These are phyloP conservation scores for Ramphastos sulfuratus DNA, from an alignment of 2,113 vertebrate species.

Conservation along the genomic window DNA sequence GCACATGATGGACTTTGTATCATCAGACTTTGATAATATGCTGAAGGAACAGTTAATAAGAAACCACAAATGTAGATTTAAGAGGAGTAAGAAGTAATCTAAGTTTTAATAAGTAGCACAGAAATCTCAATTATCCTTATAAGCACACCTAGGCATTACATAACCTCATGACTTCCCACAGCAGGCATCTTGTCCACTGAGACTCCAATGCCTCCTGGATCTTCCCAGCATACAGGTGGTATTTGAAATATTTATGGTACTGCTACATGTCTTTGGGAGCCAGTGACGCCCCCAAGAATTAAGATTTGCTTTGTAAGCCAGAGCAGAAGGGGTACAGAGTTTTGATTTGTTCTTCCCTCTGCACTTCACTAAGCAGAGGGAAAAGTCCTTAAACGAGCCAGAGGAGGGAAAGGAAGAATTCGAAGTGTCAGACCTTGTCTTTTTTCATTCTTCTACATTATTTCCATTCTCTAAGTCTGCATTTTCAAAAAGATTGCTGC, in stretches of 20 bases:
- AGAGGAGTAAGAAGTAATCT: constrained; percentile 27
- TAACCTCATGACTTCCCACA: background rate
- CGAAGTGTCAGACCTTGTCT: background rate
- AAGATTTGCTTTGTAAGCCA: constrained; percentile 9
- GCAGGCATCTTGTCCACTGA: constrained; percentile 1
- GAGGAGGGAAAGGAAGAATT: background rate
- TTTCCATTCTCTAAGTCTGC: background rate
- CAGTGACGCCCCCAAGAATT: constrained; percentile 6
- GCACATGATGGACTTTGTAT: constrained; percentile 28
- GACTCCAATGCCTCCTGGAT: background rate
- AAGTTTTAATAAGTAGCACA: constrained; percentile 35
- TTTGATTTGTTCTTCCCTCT: constrained; percentile 7
- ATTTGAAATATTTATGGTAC: constrained; percentile 45
- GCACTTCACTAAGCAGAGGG: constrained; percentile 14
- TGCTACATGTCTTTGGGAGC: constrained; percentile 13
- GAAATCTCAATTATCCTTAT: background rate
- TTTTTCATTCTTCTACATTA: background rate
- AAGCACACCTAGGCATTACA: background rate
- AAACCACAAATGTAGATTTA: constrained; percentile 29
- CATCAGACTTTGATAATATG: constrained; percentile 38
- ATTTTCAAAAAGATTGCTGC: background rate
- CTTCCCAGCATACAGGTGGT: background rate
- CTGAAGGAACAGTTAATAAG: constrained; percentile 39
- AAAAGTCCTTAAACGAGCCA: constrained; percentile 15
- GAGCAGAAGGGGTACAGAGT: background rate